A percentile compares a stretch with the other conserved stretches of the same genome.
Conservation (phyloP, 2,888 invertebrate species). For the Candidula unifasciata region DNA sequence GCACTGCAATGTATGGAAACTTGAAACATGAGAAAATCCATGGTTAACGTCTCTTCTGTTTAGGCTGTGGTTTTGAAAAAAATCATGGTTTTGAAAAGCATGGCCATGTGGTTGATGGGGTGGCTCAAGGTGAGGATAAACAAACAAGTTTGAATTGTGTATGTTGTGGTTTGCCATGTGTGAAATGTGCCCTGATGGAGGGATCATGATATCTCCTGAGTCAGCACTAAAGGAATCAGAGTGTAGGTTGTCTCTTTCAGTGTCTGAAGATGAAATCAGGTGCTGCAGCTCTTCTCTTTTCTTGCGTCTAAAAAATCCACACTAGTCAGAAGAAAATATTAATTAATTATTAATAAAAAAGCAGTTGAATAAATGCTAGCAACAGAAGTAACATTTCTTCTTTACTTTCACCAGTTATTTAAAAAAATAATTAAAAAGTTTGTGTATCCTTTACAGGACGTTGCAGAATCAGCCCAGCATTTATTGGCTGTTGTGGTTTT, state of each 20-base stretch:
- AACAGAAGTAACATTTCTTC: background rate
- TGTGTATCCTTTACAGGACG: too few species aligned
- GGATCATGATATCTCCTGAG: conserved; percentile 50
- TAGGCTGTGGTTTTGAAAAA: conserved; percentile 38
- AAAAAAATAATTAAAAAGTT: too few species aligned
- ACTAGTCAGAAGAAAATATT: conserved; percentile 55
- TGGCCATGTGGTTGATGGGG: background rate
- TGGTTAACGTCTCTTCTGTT: conserved; percentile 28
- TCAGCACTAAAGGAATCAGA: conserved; percentile 48
- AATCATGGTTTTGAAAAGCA: background rate
- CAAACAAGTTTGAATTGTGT: conserved; percentile 19
- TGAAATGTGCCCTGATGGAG: conserved; percentile 23
- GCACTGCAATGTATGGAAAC: conserved; percentile 41
- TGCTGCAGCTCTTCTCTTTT: conserved; percentile 60
- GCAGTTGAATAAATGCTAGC: background rate
- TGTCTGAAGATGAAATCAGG: conserved; percentile 52
- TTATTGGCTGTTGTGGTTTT: too few species aligned
- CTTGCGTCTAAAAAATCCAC: conserved; percentile 68
- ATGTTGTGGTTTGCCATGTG: background rate
- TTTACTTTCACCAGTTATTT: too few species aligned
- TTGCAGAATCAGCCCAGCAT: too few species aligned
- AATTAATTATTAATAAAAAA: background rate
- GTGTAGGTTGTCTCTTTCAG: conserved; percentile 51
- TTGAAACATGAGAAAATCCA: conserved; percentile 2
- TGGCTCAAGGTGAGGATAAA: conserved; percentile 41